Conservation (phyloP, 2,113 vertebrate species). For the Microcebus griseorufus region DNA sequence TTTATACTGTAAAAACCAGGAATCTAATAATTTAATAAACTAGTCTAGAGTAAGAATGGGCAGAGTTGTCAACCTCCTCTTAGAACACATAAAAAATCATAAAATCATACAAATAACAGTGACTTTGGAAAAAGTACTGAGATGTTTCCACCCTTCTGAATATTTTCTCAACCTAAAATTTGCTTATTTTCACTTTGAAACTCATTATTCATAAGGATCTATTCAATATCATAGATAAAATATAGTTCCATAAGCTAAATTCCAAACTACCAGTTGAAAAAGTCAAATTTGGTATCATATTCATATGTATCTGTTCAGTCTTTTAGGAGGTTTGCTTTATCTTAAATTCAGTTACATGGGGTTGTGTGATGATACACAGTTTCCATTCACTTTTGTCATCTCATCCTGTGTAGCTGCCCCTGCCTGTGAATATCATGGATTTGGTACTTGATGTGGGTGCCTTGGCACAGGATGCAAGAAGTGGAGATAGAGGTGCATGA, state of each 20-base stretch:
- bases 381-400: background rate
- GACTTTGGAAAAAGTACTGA: slow-evolving; percentile 6
- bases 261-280: background rate
- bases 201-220: background rate
- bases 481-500: background rate
- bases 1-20: slow-evolving; percentile 47
- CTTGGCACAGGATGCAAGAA: background rate
- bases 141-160: background rate
- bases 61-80: slow-evolving; percentile 34
- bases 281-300: background rate
- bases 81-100: slow-evolving; percentile 44
- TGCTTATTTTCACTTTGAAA: slow-evolving; percentile 20
- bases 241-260: background rate
- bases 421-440: background rate
- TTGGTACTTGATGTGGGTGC: background rate
- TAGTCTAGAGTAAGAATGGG: slow-evolving; percentile 22
- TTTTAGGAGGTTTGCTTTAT: background rate
- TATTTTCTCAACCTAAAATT: slow-evolving; percentile 12
- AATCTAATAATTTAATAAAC: slow-evolving; percentile 59
- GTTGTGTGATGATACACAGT: background rate
- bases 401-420: background rate
- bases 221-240: background rate
- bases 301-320: background rate
- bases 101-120: background rate
- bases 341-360: background rate